phyloP scores from a whole-genome alignment of 2,888 invertebrate genomes.

The Polydrusus pterygomalis region DNA sequence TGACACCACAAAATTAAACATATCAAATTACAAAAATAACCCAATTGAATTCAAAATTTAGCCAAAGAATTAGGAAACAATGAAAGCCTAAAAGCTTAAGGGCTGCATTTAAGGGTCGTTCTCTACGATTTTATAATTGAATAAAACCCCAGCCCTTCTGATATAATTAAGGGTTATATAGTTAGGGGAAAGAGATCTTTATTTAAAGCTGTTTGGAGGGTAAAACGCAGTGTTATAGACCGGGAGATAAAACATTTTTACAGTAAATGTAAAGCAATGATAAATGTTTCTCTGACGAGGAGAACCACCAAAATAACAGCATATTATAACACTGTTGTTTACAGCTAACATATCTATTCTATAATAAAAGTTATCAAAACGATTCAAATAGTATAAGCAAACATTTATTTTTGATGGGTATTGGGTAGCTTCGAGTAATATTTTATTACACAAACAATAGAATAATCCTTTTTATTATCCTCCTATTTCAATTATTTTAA shows the following conservation, averaged over 20 bases:
- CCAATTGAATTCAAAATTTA: slow-evolving; percentile 33
- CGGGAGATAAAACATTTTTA: slow-evolving; percentile 33
- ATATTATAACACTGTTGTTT: no score
- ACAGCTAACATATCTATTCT: no score
- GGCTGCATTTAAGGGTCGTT: slow-evolving; percentile 51
- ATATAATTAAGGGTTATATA: slow-evolving; percentile 63
- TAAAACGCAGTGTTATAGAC: slow-evolving; percentile 40
- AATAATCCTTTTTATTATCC: no score
- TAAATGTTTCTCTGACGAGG: no score
- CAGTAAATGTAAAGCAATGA: no score
- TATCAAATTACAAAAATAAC: background rate
- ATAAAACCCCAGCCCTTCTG: slow-evolving; percentile 63
- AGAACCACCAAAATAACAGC: no score
- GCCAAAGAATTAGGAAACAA: slow-evolving; percentile 51
- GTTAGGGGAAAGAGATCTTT: slow-evolving; percentile 54
- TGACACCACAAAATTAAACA: background rate
- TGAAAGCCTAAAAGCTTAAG: slow-evolving; percentile 49
- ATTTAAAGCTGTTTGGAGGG: slow-evolving; percentile 56
- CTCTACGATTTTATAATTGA: slow-evolving; percentile 61
- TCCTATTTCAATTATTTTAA: no score
- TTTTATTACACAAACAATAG: no score
- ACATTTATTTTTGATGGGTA: no score
- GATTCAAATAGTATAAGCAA: no score
- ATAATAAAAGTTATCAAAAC: no score
- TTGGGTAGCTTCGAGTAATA: no score